These are phyloP conservation scores for Gymnobelideus leadbeateri DNA, from an alignment of 2,113 vertebrate species.

Conservation along the genomic window DNA sequence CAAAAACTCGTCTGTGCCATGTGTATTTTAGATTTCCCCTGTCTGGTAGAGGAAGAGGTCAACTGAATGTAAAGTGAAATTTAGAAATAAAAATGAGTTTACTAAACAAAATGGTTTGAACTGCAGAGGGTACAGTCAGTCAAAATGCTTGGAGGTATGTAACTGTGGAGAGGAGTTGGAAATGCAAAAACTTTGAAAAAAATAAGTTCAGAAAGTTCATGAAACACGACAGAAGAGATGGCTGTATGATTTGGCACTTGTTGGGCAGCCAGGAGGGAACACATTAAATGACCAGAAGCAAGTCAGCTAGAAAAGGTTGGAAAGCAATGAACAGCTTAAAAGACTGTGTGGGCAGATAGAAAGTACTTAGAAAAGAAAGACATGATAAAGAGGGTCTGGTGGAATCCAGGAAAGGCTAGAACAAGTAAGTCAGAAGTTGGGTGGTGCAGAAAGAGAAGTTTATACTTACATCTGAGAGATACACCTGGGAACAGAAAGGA, in stretches of 20 bases:
- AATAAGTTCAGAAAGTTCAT: neutral
- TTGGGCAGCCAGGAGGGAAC: neutral
- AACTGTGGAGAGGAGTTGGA: neutral
- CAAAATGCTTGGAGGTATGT: neutral
- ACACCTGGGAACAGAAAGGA: too few relatives aligned
- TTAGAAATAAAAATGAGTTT: slow-evolving; percentile 26
- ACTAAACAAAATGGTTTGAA: neutral
- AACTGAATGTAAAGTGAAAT: slow-evolving; percentile 7
- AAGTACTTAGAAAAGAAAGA: slow-evolving; percentile 10
- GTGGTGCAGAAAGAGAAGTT: neutral
- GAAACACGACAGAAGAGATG: neutral
- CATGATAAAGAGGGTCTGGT: neutral
- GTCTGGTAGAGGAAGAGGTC: neutral
- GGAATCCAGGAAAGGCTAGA: neutral
- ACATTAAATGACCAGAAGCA: slow-evolving; percentile 26
- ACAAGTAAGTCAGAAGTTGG: neutral
- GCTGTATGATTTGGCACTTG: slow-evolving; percentile 15
- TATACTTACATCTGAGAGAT: neutral
- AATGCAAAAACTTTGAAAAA: neutral
- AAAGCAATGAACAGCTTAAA: slow-evolving; percentile 11
- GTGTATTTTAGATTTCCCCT: neutral
- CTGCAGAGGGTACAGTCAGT: neutral
- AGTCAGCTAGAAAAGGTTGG: slow-evolving; percentile 13
- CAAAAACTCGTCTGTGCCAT: neutral
- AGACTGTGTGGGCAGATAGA: neutral